Base-by-base conservation (phyloP, 92 coral and sea anemone genomes). In the Epizoanthus illoricatus region DNA sequence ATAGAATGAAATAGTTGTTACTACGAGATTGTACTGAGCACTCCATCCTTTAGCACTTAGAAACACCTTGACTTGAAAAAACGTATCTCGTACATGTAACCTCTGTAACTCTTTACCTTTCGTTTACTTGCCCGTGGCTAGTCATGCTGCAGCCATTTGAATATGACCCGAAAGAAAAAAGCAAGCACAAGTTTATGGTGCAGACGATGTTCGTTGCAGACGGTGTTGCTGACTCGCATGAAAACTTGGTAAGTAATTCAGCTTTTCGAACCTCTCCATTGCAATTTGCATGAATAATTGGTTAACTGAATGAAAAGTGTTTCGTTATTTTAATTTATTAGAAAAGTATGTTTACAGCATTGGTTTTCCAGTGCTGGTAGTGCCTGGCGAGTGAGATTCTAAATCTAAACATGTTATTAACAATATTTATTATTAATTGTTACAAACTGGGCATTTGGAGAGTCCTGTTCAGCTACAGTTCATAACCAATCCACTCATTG, bases 101-200 rank as follows among this genome's bases (percentile, higher is more conserved):
- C 23, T 62, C 21, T 24, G 41, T 45, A 62, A 9, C 36, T 28
- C 36, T 28, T 28, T 28, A 2, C 36, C 36, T 18, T 62, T 54
- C 36, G 39, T 63, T 24, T 62, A 39, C 84, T 78, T 60, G 39
- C 49, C 52, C 39, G 70, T 11, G 33, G 0, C 78, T 52, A 96
- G 99, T 96, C 12, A 96, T 96, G 99, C 83, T 96, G 71, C 99
- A 96, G 71, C 99, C 99, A 21, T 94, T 91, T 89, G 99, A 96
- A 12, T 96, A 88, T 88, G 99, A 96, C 81, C 97, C 94, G 12
- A 96, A 91, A 87, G 99, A 96, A 47, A 96, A 96, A 84, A 92
- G 94, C 74, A 96, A 96, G 65, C 99, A 96, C 88, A 96, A 96
- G 80, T 96, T 96, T 79, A 96, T 96, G 99, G 99, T 96, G 1